A percentile compares a stretch with the other conserved stretches of the same genome.
Conservation (phyloP, 2,797 vertebrate species). For the Acrossocheilus wenchowensis region DNA sequence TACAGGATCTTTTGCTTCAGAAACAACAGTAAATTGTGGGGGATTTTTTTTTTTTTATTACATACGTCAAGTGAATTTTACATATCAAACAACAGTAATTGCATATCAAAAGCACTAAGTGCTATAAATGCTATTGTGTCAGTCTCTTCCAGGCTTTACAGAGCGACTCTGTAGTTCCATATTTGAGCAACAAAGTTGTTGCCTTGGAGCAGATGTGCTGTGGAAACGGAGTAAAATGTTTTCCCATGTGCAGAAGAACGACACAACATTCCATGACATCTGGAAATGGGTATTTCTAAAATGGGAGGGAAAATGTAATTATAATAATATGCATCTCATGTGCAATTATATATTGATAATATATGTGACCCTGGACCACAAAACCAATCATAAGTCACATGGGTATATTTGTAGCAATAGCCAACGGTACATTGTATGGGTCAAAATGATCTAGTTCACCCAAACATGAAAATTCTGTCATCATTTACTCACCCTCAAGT, state of each 20-base stretch:
- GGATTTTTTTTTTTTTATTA: neutral
- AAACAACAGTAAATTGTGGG: neutral
- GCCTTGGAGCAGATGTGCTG: slow-evolving; percentile 72
- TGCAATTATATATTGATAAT: neutral
- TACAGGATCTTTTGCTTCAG: neutral
- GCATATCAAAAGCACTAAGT: slow-evolving; percentile 28
- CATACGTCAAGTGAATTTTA: slow-evolving; percentile 11
- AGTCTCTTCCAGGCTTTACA: slow-evolving; percentile 64
- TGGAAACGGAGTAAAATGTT: slow-evolving; percentile 62
- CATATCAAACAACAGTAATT: slow-evolving; percentile 38
- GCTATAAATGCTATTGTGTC: slow-evolving; percentile 31
- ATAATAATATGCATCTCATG: neutral
- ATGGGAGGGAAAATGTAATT: neutral
- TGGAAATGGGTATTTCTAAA: slow-evolving; percentile 85
- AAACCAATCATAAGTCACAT: neutral
- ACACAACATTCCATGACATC: slow-evolving; percentile 92
- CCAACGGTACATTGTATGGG: neutral
- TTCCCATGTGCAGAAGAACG: slow-evolving; percentile 80
- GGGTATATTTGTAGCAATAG: neutral
- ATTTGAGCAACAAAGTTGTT: slow-evolving; percentile 76
- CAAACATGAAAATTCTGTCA: too few relatives aligned
- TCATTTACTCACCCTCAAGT: too few relatives aligned
- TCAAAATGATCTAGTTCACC: too few relatives aligned
- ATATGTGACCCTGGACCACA: neutral
- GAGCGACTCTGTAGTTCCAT: slow-evolving; percentile 54